phyloP scores from a whole-genome alignment of 2,113 vertebrate species.

The Sebastes schlegelii region DNA sequence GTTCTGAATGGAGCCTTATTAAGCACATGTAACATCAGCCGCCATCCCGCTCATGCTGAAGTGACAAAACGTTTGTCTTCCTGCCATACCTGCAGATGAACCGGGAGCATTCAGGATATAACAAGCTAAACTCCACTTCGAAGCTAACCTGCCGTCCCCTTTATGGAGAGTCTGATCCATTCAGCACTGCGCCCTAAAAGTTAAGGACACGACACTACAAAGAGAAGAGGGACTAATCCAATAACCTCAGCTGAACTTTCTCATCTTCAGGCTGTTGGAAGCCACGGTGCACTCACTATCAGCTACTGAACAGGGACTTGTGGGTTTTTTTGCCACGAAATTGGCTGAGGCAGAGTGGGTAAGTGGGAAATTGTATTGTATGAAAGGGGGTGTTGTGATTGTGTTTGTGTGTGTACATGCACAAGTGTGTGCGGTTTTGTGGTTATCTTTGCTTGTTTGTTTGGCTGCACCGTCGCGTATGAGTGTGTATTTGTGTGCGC shows the following conservation, averaged over 20 bases:
- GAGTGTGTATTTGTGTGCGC: slow-evolving; percentile 5
- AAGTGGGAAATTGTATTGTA: slow-evolving; percentile 44
- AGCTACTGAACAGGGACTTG: slow-evolving; percentile 50
- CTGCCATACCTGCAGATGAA: not conserved
- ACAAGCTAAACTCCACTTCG: not conserved
- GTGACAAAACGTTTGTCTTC: slow-evolving; percentile 5
- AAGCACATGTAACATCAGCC: not conserved
- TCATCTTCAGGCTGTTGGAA: slow-evolving; percentile 56
- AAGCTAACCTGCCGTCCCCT: slow-evolving; percentile 5
- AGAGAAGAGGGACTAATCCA: slow-evolving; percentile 55
- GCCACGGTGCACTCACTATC: slow-evolving; percentile 53
- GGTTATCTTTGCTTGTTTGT: slow-evolving; percentile 3
- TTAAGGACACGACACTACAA: slow-evolving; percentile 41
- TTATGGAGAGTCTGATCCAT: slow-evolving; percentile 1
- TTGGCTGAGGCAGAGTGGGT: slow-evolving; percentile 22
- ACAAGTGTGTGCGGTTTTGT: not conserved
- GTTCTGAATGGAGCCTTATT: not conserved
- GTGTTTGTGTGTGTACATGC: not conserved
- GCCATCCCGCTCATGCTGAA: not conserved
- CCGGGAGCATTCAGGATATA: not conserved
- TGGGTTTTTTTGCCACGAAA: slow-evolving; percentile 24
- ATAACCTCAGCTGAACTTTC: slow-evolving; percentile 61
- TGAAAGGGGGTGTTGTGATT: slow-evolving; percentile 7
- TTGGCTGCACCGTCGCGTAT: not conserved
- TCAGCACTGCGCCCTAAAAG: slow-evolving; percentile 1